A percentile compares a stretch with the other conserved stretches of the same genome.
Conservation (phyloP, 2,113 vertebrate genomes). For the Mesocricetus auratus region DNA sequence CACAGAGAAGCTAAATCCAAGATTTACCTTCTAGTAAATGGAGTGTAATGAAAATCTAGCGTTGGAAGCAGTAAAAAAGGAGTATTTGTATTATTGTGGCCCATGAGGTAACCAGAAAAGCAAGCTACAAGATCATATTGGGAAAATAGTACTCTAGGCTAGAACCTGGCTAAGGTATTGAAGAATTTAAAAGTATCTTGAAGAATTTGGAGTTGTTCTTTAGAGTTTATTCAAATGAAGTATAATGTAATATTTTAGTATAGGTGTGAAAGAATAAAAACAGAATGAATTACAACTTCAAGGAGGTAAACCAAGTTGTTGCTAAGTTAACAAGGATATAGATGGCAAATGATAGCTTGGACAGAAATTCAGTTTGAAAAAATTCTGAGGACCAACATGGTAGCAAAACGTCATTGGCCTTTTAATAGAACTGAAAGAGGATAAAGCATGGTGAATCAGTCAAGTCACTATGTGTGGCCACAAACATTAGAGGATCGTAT, state of each 20-base stretch:
- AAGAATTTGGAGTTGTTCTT: background rate
- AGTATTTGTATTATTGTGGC: background rate
- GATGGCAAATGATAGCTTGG: background rate
- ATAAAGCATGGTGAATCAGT: background rate
- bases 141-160: background rate
- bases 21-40: background rate
- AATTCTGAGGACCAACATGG: background rate
- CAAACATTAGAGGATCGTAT: background rate
- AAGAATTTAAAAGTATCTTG: background rate
- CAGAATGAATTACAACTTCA: background rate
- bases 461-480: background rate
- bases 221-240: background rate
- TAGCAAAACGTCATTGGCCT: background rate
- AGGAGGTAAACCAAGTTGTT: background rate
- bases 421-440: background rate
- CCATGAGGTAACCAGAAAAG: background rate
- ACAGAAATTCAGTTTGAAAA: conserved; percentile 15
- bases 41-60: background rate
- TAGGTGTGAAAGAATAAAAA: background rate
- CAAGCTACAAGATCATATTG: background rate
- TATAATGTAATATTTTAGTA: background rate
- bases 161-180: background rate
- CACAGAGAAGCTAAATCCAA: background rate
- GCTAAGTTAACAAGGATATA: background rate
- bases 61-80: background rate